phyloP scores from a whole-genome alignment of 2,113 vertebrate species.

The Cephalophus harveyi region DNA sequence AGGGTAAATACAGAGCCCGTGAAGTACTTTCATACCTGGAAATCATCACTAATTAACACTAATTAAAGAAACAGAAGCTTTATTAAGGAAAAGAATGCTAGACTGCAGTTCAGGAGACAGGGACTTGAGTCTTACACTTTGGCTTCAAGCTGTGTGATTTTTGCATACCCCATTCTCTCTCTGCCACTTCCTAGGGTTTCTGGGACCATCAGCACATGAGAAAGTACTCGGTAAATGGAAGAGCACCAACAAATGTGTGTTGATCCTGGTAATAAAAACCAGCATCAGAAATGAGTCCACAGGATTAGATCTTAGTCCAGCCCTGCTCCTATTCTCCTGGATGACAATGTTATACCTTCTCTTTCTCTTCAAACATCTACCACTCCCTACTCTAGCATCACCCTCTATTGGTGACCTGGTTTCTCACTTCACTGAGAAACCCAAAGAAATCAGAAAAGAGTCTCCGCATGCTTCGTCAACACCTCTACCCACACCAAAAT shows the following conservation, averaged over 20 bases:
- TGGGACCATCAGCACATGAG: neutral
- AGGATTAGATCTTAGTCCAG: neutral
- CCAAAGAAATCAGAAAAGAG: constrained; percentile 16
- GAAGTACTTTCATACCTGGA: neutral
- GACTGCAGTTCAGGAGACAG: neutral
- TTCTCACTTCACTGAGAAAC: neutral
- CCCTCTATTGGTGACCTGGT: neutral
- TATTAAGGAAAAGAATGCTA: neutral
- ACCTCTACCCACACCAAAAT: neutral
- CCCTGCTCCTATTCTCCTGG: neutral
- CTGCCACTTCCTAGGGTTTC: neutral
- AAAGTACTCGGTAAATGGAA: neutral
- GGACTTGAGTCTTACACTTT: neutral
- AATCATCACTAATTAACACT: constrained; percentile 23
- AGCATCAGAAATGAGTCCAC: neutral
- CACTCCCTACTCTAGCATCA: neutral
- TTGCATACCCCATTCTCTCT: neutral
- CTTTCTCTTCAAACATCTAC: neutral
- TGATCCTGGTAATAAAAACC: neutral
- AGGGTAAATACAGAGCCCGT: neutral
- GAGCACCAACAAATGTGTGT: neutral
- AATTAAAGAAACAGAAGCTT: neutral
- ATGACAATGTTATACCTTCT: neutral
- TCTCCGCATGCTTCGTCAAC: neutral
- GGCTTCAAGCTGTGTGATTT: neutral